Percentiles rank a stretch among this genome's conserved stretches.
phyloP scores from a whole-genome alignment of 64 coral and sea anemone genomes.

The Acropora tenuis region DNA sequence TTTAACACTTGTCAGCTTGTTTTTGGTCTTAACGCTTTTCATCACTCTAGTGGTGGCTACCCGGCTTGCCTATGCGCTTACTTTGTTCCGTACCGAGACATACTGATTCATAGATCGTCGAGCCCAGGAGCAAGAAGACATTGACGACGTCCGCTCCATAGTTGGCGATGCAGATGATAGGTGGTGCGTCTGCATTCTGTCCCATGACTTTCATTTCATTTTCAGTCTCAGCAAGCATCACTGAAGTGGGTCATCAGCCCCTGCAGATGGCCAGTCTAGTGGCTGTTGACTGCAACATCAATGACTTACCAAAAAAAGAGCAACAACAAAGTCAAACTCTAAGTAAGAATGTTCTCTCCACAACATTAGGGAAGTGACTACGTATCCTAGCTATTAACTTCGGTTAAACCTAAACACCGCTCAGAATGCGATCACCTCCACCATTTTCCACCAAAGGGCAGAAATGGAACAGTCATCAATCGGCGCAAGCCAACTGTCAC shows the following conservation, averaged over 20 bases:
- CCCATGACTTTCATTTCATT: neutral
- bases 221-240: neutral
- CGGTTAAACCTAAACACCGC: no score
- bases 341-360: no score
- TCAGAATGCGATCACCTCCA: no score
- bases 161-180: neutral
- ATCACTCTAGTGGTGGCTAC: neutral
- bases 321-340: no score
- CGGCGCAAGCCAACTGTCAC: no score
- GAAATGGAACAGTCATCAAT: no score
- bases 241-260: slow-evolving; percentile 2
- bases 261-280: slow-evolving; percentile 20
- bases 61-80: slow-evolving; percentile 12
- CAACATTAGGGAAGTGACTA: no score
- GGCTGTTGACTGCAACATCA: neutral
- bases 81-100: neutral
- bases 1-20: neutral
- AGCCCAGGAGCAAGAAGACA: slow-evolving; percentile 11
- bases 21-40: neutral
- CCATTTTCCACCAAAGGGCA: no score
- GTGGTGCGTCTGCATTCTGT: neutral
- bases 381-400: no score
- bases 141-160: neutral
- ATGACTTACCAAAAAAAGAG: no score
- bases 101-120: slow-evolving; percentile 16